A percentile compares a stretch with the other conserved stretches of the same genome.
Evolutionary conservation across 2,113 vertebrate species (phyloP).

Genomic region (Gasterosteus aculeatus): DNA sequence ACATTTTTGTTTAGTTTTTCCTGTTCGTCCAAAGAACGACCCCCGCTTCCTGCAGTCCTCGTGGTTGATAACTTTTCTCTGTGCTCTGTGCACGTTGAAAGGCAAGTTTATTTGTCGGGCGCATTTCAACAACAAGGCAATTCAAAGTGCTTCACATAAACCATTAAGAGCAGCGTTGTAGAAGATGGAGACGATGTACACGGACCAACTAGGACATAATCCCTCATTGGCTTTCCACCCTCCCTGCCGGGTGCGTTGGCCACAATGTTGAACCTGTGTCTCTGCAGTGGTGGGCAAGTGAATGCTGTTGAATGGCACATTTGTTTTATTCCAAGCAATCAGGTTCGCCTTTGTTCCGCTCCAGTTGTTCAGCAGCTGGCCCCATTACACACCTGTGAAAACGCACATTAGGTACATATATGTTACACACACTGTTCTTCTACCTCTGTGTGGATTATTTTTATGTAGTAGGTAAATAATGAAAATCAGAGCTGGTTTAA

Average conservation of each 20-base stretch:
- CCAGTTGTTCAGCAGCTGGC: neutral
- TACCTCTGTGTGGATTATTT: neutral
- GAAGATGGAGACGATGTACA: no score
- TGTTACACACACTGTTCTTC: neutral
- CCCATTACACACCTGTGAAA: neutral
- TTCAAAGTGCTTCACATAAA: no score
- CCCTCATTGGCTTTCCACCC: neutral
- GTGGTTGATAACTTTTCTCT: neutral
- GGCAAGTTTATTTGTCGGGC: no score
- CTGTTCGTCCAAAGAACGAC: no score
- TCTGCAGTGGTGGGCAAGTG: neutral
- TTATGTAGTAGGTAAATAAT: neutral
- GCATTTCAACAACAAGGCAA: no score
- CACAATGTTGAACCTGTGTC: neutral
- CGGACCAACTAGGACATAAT: neutral
- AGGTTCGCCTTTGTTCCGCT: neutral
- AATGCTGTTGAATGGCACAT: neutral
- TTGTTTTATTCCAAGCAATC: neutral
- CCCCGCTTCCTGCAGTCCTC: neutral
- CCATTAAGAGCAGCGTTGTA: no score
- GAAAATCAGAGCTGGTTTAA: neutral
- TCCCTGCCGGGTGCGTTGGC: neutral
- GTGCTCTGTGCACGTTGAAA: no score
- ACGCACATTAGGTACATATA: neutral
- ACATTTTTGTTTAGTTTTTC: neutral